Percentiles rank a stretch among this genome's conserved stretches.
phyloP scores from a whole-genome alignment of 2,797 vertebrate species.

The Cossypha polioptera region DNA sequence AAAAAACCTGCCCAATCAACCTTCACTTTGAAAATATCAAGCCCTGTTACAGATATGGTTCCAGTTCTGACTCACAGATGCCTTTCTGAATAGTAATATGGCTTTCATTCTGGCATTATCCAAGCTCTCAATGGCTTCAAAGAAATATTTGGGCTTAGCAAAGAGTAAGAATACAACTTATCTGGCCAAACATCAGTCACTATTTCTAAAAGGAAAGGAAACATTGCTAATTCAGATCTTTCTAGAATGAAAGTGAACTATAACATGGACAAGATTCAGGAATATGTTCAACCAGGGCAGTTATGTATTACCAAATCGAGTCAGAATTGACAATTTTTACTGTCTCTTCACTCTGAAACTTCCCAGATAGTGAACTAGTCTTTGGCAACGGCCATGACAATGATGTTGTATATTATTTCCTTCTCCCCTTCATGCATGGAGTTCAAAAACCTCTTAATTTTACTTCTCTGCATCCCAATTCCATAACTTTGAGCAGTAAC shows the following conservation, averaged over 20 bases:
- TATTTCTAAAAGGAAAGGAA: background rate
- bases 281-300: background rate
- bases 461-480: background rate
- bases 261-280: background rate
- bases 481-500: background rate
- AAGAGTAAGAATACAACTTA: background rate
- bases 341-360: background rate
- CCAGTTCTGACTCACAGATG: background rate
- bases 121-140: background rate
- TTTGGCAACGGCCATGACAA: background rate
- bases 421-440: background rate
- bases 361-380: background rate
- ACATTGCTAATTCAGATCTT: background rate
- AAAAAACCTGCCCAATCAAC: background rate
- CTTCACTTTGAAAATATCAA: background rate
- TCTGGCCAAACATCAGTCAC: background rate
- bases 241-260: background rate
- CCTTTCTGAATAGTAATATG: background rate
- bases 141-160: background rate
- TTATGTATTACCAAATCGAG: background rate
- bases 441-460: background rate
- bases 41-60: background rate
- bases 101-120: background rate
- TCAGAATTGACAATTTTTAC: background rate
- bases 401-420: background rate